Conservation (phyloP, 2,888 invertebrate genomes). For the Oscheius sp. region DNA sequence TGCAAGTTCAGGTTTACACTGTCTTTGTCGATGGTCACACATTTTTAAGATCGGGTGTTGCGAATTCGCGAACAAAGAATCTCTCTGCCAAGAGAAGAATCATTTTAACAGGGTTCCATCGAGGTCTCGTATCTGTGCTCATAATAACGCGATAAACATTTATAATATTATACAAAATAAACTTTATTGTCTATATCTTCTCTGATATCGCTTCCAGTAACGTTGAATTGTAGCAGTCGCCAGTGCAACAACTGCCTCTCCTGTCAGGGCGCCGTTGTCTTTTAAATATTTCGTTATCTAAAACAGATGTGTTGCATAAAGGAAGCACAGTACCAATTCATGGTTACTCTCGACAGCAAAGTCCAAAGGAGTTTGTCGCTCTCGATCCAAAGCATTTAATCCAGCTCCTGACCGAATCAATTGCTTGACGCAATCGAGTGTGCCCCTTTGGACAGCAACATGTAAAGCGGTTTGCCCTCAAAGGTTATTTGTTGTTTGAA, state of each 20-base stretch:
- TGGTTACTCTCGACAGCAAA: constrained; percentile 40
- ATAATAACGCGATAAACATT: too few species aligned
- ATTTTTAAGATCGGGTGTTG: constrained; percentile 31
- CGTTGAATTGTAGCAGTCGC: constrained; percentile 39
- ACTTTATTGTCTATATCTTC: background rate
- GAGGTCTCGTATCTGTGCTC: background rate
- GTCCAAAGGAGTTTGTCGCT: constrained; percentile 56
- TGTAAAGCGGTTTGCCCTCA: constrained; percentile 59
- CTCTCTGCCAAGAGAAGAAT: constrained; percentile 21
- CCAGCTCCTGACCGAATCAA: constrained; percentile 52
- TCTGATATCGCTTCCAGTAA: background rate
- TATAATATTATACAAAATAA: background rate
- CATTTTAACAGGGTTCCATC: constrained; percentile 7
- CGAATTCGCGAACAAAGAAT: constrained; percentile 27
- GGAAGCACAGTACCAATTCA: background rate
- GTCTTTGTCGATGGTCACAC: too few species aligned
- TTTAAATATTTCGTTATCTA: constrained; percentile 43
- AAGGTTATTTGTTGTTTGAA: background rate
- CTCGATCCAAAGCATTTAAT: constrained; percentile 53
- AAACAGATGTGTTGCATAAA: background rate
- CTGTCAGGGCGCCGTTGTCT: constrained; percentile 41
- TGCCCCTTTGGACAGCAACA: constrained; percentile 44
- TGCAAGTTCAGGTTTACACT: constrained; percentile 31
- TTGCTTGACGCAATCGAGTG: constrained; percentile 50
- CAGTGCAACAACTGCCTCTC: constrained; percentile 20